Percentiles rank a stretch among this genome's conserved stretches.
Conservation (phyloP, 2,797 vertebrate species). For the Halcyon chelicuti region DNA sequence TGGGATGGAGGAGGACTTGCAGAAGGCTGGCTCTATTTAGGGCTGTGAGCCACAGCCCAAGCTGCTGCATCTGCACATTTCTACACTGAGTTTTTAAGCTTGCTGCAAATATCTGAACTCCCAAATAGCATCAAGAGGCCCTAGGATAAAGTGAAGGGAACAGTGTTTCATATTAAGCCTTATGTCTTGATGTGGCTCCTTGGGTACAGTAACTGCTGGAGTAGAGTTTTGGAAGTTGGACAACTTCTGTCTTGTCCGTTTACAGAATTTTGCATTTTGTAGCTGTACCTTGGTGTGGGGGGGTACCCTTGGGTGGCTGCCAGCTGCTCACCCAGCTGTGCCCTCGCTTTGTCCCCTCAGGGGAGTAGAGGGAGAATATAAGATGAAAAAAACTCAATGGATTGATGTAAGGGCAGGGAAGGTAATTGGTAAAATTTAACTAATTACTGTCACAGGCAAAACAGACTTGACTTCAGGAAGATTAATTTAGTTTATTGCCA, state of each 20-base stretch:
- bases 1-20: background rate
- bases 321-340: background rate
- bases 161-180: background rate
- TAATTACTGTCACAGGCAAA: background rate
- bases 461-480: background rate
- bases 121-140: background rate
- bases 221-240: background rate
- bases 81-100: background rate
- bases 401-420: background rate
- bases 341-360: background rate
- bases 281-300: background rate
- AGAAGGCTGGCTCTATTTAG: background rate
- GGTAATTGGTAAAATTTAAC: background rate
- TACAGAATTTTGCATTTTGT: background rate
- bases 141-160: background rate
- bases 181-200: background rate
- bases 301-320: background rate
- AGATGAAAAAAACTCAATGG: no score
- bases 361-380: background rate
- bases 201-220: background rate
- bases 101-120: background rate
- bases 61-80: background rate
- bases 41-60: background rate
- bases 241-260: background rate
- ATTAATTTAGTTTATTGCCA: background rate